Percentiles rank a stretch among this genome's conserved stretches.
Conservation (phyloP, 2,113 vertebrate genomes). For the Alouatta palliata region DNA sequence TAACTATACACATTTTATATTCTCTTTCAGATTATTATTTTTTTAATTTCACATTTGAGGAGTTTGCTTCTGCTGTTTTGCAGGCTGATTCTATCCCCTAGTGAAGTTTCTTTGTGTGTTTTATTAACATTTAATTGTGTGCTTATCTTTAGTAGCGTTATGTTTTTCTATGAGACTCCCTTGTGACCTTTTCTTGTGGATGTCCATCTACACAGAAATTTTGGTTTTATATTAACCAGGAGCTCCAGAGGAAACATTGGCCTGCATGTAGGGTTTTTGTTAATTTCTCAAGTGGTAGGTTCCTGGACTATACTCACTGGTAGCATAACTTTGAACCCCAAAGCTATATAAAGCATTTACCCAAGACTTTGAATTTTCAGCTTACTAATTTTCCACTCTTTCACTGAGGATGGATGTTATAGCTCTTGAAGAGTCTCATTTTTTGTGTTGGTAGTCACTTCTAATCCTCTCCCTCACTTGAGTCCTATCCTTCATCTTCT, state of each 20-base stretch:
- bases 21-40: background rate
- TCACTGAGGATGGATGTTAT: background rate
- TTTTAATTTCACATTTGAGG: background rate
- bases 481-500: background rate
- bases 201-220: background rate
- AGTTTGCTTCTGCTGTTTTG: background rate
- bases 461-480: background rate
- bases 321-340: background rate
- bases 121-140: background rate
- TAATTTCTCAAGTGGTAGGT: background rate
- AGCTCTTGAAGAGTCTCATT: background rate
- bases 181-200: background rate
- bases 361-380: background rate
- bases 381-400: background rate
- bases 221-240: background rate
- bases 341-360: background rate
- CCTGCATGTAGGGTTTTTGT: background rate
- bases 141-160: background rate
- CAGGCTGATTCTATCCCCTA: background rate
- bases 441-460: background rate
- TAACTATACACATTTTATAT: background rate
- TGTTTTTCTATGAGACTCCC: background rate
- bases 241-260: background rate
- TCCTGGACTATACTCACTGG: background rate
- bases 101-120: background rate